Base-by-base conservation (phyloP, 1,140 invertebrate species). In the Leptinotarsa defecta region DNA sequence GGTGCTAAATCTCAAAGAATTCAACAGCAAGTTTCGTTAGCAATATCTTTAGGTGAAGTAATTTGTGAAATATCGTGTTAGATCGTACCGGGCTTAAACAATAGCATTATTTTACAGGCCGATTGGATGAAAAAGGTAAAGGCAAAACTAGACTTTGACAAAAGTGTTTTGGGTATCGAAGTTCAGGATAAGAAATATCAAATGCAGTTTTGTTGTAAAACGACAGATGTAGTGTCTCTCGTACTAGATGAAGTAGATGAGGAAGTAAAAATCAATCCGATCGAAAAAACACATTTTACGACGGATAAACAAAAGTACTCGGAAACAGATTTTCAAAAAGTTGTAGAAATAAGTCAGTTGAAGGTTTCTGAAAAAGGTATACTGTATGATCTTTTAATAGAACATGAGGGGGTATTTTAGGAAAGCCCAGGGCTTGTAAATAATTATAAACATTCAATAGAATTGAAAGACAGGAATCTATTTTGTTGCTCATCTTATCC, bases 401-500 rank as follows among this genome's bases (percentile, higher is more conserved):
- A 64, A 64, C 19, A 64, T 24, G 24, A n/a, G 17, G 62, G 24
- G n/a, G 62, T 64, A 64, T 68, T 68, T 8, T 68, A 6, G 6
- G 65, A 68, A 27, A 17, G 34, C 17, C 65, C 24, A 15, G 65
- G 65, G 0, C 20, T 17, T 3, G 65, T 68, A 17, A 68, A 43
- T 43, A 3, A 19, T 24, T 19, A 71, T 19, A n/a, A 24, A 24
- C 65, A 68, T 11, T 19, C 19, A 27, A 68, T 68, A 27, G 34
- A 68, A 24, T 68, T 27, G 22, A 43, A n/a, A 11, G 65, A 68
- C 1, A 24, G 24, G 27, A 11, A 17, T 6, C 27, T 8, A 15
- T 74, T 65, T 48, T 22, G 17, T 15, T 13, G 13, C 11, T 19
- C 22, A 61, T 57, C 72, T 4, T 74, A 74, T 74, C 72, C 72